phyloP scores from a whole-genome alignment of 35 echinoderm and acorn worm species.

The Heliocidaris erythrogramma region DNA sequence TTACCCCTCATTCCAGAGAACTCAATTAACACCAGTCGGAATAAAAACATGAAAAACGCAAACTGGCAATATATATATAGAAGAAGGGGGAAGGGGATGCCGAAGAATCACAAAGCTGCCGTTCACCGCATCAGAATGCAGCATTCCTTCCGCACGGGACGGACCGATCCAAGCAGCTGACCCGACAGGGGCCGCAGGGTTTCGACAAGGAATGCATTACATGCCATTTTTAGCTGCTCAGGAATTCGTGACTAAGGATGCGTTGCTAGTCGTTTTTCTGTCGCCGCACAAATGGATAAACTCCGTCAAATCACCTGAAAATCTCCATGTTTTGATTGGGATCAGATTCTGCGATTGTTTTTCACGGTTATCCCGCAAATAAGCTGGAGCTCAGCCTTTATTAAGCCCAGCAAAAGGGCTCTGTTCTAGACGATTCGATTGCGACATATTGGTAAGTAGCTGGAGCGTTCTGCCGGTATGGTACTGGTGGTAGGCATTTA shows the following conservation, averaged over 20 bases:
- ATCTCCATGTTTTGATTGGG: background rate
- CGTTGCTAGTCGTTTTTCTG: constrained; percentile 28
- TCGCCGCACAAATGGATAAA: constrained; percentile 40
- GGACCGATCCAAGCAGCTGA: constrained; percentile 26
- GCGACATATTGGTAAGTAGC: background rate
- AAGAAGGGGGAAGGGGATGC: too few relatives aligned
- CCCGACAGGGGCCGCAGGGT: constrained; percentile 29
- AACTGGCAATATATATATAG: too few relatives aligned
- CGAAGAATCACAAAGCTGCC: background rate
- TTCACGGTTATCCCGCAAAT: background rate
- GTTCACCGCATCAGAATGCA: background rate
- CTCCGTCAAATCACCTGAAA: constrained; percentile 5
- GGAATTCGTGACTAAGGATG: constrained; percentile 22
- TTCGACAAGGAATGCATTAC: constrained; percentile 32
- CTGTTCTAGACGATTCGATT: background rate
- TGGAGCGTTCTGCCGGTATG: background rate
- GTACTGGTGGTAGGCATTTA: background rate
- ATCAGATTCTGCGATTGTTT: background rate
- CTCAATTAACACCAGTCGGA: too few relatives aligned
- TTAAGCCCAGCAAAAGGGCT: background rate
- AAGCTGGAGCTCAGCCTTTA: background rate
- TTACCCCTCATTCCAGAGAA: too few relatives aligned
- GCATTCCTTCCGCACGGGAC: background rate
- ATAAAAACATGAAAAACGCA: too few relatives aligned
- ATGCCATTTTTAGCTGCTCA: constrained; percentile 31